A percentile compares a stretch with the other conserved stretches of the same genome.
phyloP scores from a whole-genome alignment of 92 coral and sea anemone genomes.

The Porites rus region DNA sequence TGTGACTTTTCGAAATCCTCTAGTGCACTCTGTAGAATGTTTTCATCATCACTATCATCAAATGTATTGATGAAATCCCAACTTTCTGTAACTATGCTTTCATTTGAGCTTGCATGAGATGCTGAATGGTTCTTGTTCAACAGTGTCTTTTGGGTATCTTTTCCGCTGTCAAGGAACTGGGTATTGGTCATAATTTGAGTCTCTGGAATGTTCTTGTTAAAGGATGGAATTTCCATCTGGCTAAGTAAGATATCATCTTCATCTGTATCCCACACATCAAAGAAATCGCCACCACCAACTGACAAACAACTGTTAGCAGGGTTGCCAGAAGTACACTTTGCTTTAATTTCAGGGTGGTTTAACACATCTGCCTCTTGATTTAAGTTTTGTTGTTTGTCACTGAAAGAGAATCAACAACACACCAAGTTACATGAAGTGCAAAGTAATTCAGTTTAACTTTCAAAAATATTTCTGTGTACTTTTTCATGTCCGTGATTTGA shows the following conservation, averaged over 20 bases:
- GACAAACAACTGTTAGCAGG: neutral
- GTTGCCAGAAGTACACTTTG: neutral
- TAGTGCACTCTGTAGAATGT: conserved; percentile 68
- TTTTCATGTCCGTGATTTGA: no score
- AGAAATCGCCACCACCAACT: neutral
- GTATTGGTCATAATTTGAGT: conserved; percentile 64
- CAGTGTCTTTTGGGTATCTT: neutral
- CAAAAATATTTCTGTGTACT: no score
- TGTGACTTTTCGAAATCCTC: conserved; percentile 67
- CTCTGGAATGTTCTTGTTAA: conserved; percentile 49
- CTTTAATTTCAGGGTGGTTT: neutral
- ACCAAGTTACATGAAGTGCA: no score
- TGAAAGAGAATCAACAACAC: neutral
- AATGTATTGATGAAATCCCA: conserved; percentile 81
- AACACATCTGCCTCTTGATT: neutral
- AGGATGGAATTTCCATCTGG: conserved; percentile 69
- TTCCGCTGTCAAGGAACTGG: conserved; percentile 49
- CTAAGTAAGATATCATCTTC: conserved; percentile 66
- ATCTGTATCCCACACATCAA: conserved; percentile 67
- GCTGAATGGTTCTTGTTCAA: neutral
- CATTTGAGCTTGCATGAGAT: conserved; percentile 10
- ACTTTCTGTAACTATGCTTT: conserved; percentile 64
- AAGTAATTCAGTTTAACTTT: no score
- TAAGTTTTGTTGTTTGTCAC: neutral
- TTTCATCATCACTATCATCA: conserved; percentile 64